phyloP scores from a whole-genome alignment of 2,797 vertebrate genomes.

The Psittacula derbiana region DNA sequence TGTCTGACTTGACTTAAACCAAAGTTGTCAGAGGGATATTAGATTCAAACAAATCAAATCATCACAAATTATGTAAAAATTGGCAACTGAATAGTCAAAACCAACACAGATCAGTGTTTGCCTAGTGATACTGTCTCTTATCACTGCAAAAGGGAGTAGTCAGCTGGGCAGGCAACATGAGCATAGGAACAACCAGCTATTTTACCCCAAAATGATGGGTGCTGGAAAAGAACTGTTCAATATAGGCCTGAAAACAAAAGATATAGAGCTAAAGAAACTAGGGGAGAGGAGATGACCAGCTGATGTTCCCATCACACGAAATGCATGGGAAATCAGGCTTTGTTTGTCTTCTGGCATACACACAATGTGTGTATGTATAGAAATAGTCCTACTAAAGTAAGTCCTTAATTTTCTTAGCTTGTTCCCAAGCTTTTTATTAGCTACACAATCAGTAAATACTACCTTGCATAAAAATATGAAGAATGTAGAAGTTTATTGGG shows the following conservation, averaged over 20 bases:
- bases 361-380: background rate
- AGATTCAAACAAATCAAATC: background rate
- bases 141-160: background rate
- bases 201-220: background rate
- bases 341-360: background rate
- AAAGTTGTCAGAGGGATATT: background rate
- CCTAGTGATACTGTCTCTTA: background rate
- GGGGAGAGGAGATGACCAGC: background rate
- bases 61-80: background rate
- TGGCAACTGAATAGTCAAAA: background rate
- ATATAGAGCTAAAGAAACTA: background rate
- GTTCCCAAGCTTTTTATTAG: background rate
- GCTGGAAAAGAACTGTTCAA: background rate
- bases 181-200: background rate
- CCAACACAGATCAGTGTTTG: background rate
- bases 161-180: background rate
- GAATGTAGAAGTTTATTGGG: background rate
- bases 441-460: background rate
- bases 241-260: background rate
- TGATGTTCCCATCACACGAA: background rate
- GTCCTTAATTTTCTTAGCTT: background rate
- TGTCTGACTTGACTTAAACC: background rate
- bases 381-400: background rate
- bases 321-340: background rate
- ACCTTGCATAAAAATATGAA: background rate